Conservation (phyloP, 37 sponge, comb jelly and placozoan species). For the Oopsacas minuta region DNA sequence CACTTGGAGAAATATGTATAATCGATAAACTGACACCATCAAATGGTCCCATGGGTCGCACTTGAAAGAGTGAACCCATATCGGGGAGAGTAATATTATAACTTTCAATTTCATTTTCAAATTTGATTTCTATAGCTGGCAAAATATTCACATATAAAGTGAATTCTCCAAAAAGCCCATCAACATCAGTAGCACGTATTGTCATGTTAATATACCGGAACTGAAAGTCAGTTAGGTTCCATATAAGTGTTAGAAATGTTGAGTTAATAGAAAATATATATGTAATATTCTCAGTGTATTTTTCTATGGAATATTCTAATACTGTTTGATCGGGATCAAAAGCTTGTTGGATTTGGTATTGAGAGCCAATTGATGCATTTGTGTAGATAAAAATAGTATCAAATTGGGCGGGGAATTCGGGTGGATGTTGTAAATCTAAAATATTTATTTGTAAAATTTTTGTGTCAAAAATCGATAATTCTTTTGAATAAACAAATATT, state of each 20-base stretch:
- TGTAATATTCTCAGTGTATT: background rate
- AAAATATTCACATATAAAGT: background rate
- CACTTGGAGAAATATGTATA: background rate
- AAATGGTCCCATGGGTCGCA: background rate
- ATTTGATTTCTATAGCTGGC: background rate
- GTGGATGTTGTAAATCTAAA: background rate
- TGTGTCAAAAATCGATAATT: background rate
- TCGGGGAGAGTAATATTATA: background rate
- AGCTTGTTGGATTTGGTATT: background rate
- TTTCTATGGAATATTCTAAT: background rate
- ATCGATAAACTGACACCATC: background rate
- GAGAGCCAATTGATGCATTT: background rate
- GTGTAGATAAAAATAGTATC: background rate
- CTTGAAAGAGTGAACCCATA: background rate
- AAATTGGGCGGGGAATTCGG: background rate
- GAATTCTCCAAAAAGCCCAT: background rate
- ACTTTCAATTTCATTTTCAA: background rate
- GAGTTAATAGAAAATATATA: background rate
- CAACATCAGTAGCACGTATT: background rate
- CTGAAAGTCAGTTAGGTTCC: slow-evolving; percentile 14
- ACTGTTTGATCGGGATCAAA: background rate
- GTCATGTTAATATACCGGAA: slow-evolving; percentile 1
- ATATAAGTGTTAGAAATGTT: background rate
- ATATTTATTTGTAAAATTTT: background rate
- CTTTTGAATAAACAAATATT: background rate